Evolutionary conservation across 2,113 vertebrate genomes (phyloP), one percentile per base, ranked within the genome.

Genomic region (Phycodurus eques): DNA sequence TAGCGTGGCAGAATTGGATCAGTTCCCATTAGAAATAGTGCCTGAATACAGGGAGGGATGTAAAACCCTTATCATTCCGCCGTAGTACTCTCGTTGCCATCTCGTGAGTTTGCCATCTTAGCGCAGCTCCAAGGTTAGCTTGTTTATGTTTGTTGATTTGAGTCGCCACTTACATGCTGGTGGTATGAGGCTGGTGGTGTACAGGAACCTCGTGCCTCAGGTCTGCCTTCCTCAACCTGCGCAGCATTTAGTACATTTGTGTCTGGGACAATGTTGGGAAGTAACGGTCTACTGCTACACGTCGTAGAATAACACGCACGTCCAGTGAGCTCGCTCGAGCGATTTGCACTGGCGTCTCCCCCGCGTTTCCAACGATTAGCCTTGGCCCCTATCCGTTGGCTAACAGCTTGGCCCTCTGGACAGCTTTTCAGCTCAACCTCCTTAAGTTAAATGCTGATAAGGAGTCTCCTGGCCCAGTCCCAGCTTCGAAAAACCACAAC

Each of bases 381-480:
- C 54, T 44, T 66, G 75, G 79, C 81, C 53, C 19, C 1, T 31
- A 35, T 78, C 73, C 71, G 65, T 27, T 0, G 8, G 76, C 76
- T 87, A 73, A 85, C 73, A 84, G 66, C 74, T 80, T 72, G 82
- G 84, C 81, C 87, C 87, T 79, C 65, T 78, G 81, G 81, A 71
- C 83, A 76, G 76, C 46, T 84, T 89, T 85, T 83, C 72, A 67
- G 60, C 71, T 78, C 54, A 20, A 67, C 66, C 71, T 75, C 49
- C 66, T 75, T n/a, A 7, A 47, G 76, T 78, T 88, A 88, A 88
- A 83, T 85, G 87, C 85, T 86, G 90, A 90, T 88, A 89, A 91
- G 80, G 76, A 80, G 74, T 20, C 72, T 7, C 31, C 84, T 86
- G 85, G 88, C 80, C 42, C 46, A 31, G 5, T 67, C 75, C 83